Conservation (phyloP, 1,140 invertebrate species). For the Caenorhabditis remanei region DNA sequence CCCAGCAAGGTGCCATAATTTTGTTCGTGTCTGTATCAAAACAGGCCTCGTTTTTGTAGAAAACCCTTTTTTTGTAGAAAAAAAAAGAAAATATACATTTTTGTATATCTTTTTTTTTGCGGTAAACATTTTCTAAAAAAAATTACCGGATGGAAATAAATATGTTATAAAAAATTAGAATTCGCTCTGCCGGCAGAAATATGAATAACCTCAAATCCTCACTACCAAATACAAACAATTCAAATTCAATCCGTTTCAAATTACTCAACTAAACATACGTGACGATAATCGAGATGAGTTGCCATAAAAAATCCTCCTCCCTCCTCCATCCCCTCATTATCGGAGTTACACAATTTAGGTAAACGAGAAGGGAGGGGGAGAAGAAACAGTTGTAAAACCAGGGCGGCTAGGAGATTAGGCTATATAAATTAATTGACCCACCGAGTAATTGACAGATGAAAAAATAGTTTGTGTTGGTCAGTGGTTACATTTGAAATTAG, state of each 20-base stretch:
- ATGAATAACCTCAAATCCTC: too few relatives aligned
- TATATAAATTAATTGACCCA: slow-evolving; percentile 8
- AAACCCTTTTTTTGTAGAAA: too few relatives aligned
- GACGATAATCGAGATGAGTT: neutral
- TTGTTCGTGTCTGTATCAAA: neutral
- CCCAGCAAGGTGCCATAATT: neutral
- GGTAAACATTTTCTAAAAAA: neutral
- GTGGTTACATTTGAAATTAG: too few relatives aligned
- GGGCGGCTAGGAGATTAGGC: neutral
- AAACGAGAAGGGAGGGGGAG: too few relatives aligned
- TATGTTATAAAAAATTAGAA: too few relatives aligned
- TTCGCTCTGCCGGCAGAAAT: too few relatives aligned
- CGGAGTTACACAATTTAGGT: neutral
- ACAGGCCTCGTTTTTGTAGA: neutral
- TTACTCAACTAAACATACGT: neutral
- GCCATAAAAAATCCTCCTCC: neutral
- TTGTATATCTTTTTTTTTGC: neutral
- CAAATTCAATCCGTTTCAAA: neutral
- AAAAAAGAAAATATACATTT: neutral
- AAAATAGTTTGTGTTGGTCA: neutral
- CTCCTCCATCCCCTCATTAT: neutral
- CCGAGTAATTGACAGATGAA: neutral
- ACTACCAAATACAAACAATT: too few relatives aligned
- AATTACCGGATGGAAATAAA: too few relatives aligned
- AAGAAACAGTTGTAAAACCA: slow-evolving; percentile 22